Evolutionary conservation across 2,113 vertebrate genomes (phyloP).

Genomic region (Hemichromis elongatus): DNA sequence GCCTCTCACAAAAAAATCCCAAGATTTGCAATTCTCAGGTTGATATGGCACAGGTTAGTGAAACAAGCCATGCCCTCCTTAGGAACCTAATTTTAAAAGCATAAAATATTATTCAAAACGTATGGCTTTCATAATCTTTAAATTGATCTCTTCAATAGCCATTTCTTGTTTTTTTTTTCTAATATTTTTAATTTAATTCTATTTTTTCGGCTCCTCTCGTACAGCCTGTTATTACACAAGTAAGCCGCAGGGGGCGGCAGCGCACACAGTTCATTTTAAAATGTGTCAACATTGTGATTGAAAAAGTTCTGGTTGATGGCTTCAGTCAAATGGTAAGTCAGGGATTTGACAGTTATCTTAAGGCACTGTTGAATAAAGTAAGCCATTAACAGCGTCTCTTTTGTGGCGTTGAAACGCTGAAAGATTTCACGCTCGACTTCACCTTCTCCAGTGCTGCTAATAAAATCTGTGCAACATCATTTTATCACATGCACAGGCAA

Average conservation of each 20-base stretch:
- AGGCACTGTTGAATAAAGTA: not conserved
- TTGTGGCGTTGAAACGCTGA: not conserved
- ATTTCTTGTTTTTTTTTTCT: not conserved
- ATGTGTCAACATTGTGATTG: conserved; percentile 17
- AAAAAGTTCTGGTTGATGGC: conserved; percentile 25
- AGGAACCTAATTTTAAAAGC: not conserved
- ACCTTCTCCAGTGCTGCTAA: conserved; percentile 4
- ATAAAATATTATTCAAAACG: not conserved
- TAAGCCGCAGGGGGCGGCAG: conserved; percentile 18
- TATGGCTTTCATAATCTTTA: not conserved
- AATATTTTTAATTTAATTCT: too few relatives aligned
- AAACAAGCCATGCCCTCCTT: not conserved
- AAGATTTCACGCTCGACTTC: not conserved
- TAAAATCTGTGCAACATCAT: not conserved
- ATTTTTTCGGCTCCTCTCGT: not conserved
- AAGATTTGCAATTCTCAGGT: not conserved
- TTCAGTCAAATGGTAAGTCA: not conserved
- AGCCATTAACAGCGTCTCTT: not conserved
- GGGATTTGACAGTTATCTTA: not conserved
- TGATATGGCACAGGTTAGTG: not conserved
- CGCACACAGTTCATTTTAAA: not conserved
- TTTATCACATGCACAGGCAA: not conserved
- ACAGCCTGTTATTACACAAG: not conserved
- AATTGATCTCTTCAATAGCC: not conserved
- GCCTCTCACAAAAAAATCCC: not conserved